These are phyloP conservation scores for Ctenodactylus gundi DNA, from an alignment of 2,113 vertebrate genomes.

Conservation along the genomic window DNA sequence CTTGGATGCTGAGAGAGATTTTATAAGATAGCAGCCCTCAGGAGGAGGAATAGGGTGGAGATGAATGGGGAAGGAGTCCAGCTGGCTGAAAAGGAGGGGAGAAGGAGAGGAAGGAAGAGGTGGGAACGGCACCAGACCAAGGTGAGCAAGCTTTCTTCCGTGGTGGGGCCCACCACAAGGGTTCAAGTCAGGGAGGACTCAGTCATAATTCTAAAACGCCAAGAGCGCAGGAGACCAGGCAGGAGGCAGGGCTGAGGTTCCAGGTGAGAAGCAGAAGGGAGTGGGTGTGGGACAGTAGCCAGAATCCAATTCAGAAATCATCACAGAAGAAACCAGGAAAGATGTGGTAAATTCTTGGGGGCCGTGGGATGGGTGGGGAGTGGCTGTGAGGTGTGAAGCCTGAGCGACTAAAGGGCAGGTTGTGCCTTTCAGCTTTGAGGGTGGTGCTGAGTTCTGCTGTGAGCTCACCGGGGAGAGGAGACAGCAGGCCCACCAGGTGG, in stretches of 20 bases:
- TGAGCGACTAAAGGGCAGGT: not conserved
- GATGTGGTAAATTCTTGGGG: not conserved
- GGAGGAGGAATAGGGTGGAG: not conserved
- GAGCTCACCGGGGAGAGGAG: not conserved
- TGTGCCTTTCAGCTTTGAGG: not conserved
- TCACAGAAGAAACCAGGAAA: not conserved
- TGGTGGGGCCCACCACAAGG: not conserved
- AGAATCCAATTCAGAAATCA: not conserved
- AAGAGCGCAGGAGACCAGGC: not conserved
- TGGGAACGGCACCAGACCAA: not conserved
- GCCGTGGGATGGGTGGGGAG: not conserved
- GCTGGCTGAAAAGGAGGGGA: not conserved
- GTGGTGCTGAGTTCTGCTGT: conserved; percentile 22
- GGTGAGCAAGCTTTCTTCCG: not conserved
- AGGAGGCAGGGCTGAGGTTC: not conserved
- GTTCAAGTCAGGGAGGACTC: not conserved
- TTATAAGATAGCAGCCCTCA: not conserved
- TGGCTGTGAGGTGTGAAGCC: not conserved
- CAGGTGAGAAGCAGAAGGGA: not conserved
- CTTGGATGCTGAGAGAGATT: not conserved
- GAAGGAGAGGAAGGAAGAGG: not conserved
- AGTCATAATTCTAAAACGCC: not conserved
- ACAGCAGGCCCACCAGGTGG: conserved; percentile 45
- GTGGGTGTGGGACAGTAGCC: not conserved
- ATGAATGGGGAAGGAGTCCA: not conserved